Base-by-base conservation (phyloP, 2,888 invertebrate genomes). In the Byasa hedistus region DNA sequence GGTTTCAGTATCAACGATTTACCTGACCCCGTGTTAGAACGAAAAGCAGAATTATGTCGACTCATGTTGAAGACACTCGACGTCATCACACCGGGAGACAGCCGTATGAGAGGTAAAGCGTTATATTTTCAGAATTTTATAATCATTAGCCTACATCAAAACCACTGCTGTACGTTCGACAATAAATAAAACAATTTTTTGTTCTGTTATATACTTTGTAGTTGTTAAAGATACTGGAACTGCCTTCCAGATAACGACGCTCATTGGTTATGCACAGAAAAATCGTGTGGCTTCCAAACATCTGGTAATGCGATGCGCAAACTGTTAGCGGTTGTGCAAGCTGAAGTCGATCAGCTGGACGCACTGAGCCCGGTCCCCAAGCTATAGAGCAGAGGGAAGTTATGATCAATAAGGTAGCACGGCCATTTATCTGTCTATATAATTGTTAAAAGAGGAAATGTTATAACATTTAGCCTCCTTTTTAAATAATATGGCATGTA, bases 41-140 rank as follows among this genome's bases (percentile, higher is more conserved):
- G 96, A 60, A 97, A 97, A 85, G 93, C 94, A 0, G 94, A 96
- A 69, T 89, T 96, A 68, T 97, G 97, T 74, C 91, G 93, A 19
- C 89, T 94, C 36, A 84, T 97, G 5, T 84, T 97, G 23, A 88
- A 92, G 60, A 94, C 96, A 8, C 84, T 97, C 21, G 94, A 96
- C 77, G 87, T 95, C 39, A 92, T 97, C 62, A 95, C 95, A 72
- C 97, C 97, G 0, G 97, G 97, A 1, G 91, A 94, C 64, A 95
- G 95, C 57, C 91, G 97, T 72, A 93, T 96, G 76, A 93, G 97
- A 89, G 96, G 96, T 94, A 70, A 69, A 36, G 62, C 12, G 15
- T 4, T 56, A 39, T 10, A 10, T 36, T 36, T 8, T 36, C 2
- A 36, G 12, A 36, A 36, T 0, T 8, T 36, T 36, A 10, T 36